phyloP scores from a whole-genome alignment of 2,797 vertebrate species.

The Hoplostethus atlanticus region DNA sequence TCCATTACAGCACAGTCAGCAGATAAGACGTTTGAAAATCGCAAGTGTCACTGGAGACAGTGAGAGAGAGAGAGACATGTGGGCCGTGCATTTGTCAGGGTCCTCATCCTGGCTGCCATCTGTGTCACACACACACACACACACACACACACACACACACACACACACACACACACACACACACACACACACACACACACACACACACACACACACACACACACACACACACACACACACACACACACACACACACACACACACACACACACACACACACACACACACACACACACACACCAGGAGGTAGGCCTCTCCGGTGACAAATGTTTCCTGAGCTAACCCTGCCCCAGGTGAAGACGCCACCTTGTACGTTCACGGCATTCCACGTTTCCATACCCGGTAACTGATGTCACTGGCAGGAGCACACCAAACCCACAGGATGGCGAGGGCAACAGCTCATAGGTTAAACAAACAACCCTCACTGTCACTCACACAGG shows the following conservation, averaged over 20 bases:
- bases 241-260: too few relatives aligned
- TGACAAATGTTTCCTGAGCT: conserved; percentile 6
- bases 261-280: not conserved
- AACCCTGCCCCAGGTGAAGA: conserved; percentile 3
- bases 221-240: too few relatives aligned
- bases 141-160: not conserved
- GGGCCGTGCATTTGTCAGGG: not conserved
- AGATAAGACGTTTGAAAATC: too few relatives aligned
- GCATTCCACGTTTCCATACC: conserved; percentile 15
- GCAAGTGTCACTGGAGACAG: not conserved
- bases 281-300: not conserved
- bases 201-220: too few relatives aligned
- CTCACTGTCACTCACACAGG: conserved; percentile 21
- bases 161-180: not conserved
- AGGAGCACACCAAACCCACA: conserved; percentile 40
- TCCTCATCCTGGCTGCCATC: conserved; percentile 13
- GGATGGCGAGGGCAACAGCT: conserved; percentile 5
- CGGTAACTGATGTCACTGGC: conserved; percentile 44
- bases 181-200: too few relatives aligned
- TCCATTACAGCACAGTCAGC: too few relatives aligned
- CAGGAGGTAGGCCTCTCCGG: not conserved
- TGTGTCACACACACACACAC: not conserved
- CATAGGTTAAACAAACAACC: conserved; percentile 36
- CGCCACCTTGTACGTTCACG: conserved; percentile 13
- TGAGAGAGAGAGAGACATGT: not conserved